A percentile compares a stretch with the other conserved stretches of the same genome.
phyloP scores from a whole-genome alignment of 2,113 vertebrate species.

The Oreochromis aureus region DNA sequence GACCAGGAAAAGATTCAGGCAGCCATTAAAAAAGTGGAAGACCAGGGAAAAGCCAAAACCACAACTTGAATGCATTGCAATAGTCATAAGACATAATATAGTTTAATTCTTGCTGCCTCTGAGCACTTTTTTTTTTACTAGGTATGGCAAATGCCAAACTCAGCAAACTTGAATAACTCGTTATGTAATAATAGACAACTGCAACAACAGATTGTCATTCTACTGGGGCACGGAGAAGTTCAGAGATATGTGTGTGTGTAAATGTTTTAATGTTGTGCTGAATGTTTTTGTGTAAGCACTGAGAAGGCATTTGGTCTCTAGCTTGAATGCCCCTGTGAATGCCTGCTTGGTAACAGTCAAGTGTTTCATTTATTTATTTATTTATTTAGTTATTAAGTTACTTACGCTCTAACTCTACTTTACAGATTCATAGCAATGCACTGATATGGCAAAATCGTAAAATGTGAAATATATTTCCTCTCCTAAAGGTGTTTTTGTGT shows the following conservation, averaged over 20 bases:
- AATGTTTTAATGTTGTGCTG: constrained; percentile 3
- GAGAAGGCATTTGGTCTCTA: neutral
- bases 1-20: constrained; percentile 89
- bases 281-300: constrained; percentile 24
- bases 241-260: neutral
- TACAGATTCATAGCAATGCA: neutral
- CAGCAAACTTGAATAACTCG: neutral
- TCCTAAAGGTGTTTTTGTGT: neutral
- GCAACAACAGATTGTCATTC: neutral
- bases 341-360: neutral
- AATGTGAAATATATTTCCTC: neutral
- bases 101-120: neutral
- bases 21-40: constrained; percentile 95
- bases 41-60: constrained; percentile 89
- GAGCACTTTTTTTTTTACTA: neutral
- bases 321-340: neutral
- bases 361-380: neutral
- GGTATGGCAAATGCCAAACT: neutral
- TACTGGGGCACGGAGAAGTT: neutral
- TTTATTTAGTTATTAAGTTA: constrained; percentile 5
- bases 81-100: neutral
- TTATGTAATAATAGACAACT: neutral
- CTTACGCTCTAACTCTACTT: neutral
- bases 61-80: constrained; percentile 27
- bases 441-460: neutral